These are phyloP conservation scores for Hypsibius dujardini DNA, from an alignment of 1,140 invertebrate genomes.

Conservation along the genomic window DNA sequence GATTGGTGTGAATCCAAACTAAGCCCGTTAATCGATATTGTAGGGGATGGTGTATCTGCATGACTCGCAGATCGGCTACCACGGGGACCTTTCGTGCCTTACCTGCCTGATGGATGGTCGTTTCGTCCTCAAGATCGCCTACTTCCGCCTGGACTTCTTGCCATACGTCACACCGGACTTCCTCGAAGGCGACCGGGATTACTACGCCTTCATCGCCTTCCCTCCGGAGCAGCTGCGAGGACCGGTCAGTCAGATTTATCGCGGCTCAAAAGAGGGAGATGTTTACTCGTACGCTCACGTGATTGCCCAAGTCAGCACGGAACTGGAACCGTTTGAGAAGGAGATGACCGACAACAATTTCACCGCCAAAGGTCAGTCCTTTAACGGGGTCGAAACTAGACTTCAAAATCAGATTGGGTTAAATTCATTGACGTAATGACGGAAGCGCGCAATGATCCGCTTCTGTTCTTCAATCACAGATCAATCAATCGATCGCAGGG, in stretches of 20 bases:
- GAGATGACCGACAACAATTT: neutral
- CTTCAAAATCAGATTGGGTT: no score
- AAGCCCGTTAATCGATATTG: neutral
- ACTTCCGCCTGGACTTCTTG: constrained; percentile 54
- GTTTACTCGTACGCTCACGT: constrained; percentile 87
- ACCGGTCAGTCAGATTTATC: constrained; percentile 24
- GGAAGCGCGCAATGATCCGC: no score
- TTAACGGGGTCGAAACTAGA: no score
- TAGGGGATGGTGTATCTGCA: constrained; percentile 44
- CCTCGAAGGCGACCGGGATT: neutral
- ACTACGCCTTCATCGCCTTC: neutral
- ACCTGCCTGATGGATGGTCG: constrained; percentile 85
- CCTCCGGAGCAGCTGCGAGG: constrained; percentile 54
- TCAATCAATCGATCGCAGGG: no score
- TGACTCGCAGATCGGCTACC: constrained; percentile 63
- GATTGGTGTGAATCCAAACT: no score
- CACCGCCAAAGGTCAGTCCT: constrained; percentile 1
- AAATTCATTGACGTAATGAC: no score
- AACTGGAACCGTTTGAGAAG: neutral
- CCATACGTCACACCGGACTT: neutral
- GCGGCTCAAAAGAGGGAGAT: constrained; percentile 64
- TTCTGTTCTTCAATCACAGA: no score
- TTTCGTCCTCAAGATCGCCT: constrained; percentile 77
- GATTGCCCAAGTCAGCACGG: constrained; percentile 49
- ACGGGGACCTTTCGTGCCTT: constrained; percentile 67